phyloP scores from a whole-genome alignment of 2,113 vertebrate genomes.

The Glaucidium brasilianum region DNA sequence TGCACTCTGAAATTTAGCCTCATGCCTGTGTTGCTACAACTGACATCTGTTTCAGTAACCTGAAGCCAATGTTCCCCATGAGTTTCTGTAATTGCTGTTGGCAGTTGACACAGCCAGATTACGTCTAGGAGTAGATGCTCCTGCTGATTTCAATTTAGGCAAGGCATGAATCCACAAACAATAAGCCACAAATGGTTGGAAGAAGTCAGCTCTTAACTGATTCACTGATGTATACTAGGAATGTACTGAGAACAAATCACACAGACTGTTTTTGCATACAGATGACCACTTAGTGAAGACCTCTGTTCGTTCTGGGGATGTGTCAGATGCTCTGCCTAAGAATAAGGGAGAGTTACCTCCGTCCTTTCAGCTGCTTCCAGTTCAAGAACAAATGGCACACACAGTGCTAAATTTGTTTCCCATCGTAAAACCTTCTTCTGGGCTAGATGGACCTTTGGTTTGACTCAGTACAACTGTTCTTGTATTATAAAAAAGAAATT shows the following conservation, averaged over 20 bases:
- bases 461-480: not conserved
- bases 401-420: not conserved
- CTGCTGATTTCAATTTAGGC: slow-evolving; percentile 65
- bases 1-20: not conserved
- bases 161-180: slow-evolving; percentile 54
- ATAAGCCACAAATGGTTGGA: not conserved
- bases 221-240: not conserved
- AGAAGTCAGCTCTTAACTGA: not conserved
- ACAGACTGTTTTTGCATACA: not conserved
- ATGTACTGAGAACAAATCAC: not conserved
- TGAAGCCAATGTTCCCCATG: slow-evolving; percentile 35
- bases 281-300: not conserved
- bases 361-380: not conserved
- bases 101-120: slow-evolving; percentile 31
- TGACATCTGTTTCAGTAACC: slow-evolving; percentile 57
- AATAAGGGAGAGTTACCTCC: not conserved
- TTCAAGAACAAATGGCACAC: not conserved
- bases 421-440: not conserved
- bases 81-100: slow-evolving; percentile 55
- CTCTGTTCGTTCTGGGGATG: not conserved
- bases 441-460: not conserved
- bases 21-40: slow-evolving; percentile 10
- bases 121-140: slow-evolving; percentile 49
- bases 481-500: not conserved
- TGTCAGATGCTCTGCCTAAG: not conserved